These are phyloP conservation scores for Bombus confusus DNA, from an alignment of 1,140 invertebrate species.

Conservation along the genomic window DNA sequence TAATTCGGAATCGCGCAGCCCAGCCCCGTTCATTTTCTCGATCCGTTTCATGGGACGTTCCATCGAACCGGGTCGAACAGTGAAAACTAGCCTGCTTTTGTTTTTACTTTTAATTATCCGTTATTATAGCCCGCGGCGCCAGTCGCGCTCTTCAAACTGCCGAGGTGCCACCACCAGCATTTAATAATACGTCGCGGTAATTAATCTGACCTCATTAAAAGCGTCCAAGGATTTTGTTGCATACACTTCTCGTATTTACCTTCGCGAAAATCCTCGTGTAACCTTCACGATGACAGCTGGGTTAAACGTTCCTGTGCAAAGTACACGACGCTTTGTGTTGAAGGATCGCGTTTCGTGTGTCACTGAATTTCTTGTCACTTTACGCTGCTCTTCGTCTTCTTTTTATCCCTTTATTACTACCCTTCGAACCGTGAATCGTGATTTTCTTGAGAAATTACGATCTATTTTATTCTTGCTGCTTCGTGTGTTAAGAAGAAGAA, in stretches of 20 bases:
- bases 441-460: background rate
- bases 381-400: background rate
- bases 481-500: background rate
- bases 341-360: slow-evolving; percentile 1
- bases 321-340: background rate
- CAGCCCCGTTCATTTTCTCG: slow-evolving; percentile 25
- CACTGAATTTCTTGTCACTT: slow-evolving; percentile 18
- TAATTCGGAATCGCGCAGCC: slow-evolving; percentile 55
- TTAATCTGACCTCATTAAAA: slow-evolving; percentile 65
- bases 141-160: background rate
- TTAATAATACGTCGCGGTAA: slow-evolving; percentile 62
- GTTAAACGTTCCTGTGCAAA: slow-evolving; percentile 20
- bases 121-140: background rate
- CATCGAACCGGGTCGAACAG: background rate
- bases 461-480: background rate
- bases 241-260: slow-evolving; percentile 1
- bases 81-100: background rate
- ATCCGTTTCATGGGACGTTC: background rate
- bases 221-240: slow-evolving; percentile 38
- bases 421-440: background rate
- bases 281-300: slow-evolving; percentile 41
- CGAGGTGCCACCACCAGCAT: slow-evolving; percentile 7
- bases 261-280: background rate
- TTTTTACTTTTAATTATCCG: slow-evolving; percentile 46
- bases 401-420: background rate